These are phyloP conservation scores for Diabrotica virgifera DNA, from an alignment of 1,140 invertebrate species.

Conservation along the genomic window DNA sequence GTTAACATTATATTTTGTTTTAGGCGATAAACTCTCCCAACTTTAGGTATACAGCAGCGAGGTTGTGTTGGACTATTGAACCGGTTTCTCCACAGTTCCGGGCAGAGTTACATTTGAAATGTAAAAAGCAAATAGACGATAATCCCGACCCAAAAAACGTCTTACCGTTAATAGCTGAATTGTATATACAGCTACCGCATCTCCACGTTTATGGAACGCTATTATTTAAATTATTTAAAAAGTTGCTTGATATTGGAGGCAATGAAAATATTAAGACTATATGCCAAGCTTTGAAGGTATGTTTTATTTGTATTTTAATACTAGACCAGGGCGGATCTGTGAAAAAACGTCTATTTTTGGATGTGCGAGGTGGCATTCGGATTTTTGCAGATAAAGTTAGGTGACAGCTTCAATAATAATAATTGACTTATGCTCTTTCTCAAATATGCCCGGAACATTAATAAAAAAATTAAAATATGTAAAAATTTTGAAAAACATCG, in stretches of 20 bases:
- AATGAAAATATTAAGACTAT: conserved; percentile 54
- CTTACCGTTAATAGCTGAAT: conserved; percentile 44
- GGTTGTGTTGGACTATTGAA: conserved; percentile 41
- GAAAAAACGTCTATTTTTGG: too few species aligned
- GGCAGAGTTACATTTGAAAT: conserved; percentile 37
- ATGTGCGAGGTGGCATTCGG: too few species aligned
- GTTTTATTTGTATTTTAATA: background rate
- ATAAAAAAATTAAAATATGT: too few species aligned
- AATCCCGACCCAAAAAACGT: conserved; percentile 39
- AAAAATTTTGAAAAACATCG: too few species aligned
- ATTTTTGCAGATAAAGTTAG: too few species aligned
- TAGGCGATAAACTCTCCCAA: conserved; percentile 39
- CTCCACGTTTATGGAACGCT: conserved; percentile 39
- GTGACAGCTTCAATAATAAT: too few species aligned
- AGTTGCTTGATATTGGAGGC: conserved; percentile 32
- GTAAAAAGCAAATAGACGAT: conserved; percentile 37
- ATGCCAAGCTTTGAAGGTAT: conserved; percentile 55
- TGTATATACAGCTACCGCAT: conserved; percentile 40
- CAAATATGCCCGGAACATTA: too few species aligned
- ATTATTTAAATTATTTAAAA: conserved; percentile 37
- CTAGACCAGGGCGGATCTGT: too few species aligned
- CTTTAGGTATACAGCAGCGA: conserved; percentile 44
- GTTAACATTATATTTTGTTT: conserved; percentile 17
- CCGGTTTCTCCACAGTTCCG: conserved; percentile 38
- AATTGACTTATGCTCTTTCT: too few species aligned